Evolutionary conservation across 2,888 invertebrate species (phyloP), one percentile per base, ranked within the genome.

Genomic region (Drosophila anomalipes): DNA sequence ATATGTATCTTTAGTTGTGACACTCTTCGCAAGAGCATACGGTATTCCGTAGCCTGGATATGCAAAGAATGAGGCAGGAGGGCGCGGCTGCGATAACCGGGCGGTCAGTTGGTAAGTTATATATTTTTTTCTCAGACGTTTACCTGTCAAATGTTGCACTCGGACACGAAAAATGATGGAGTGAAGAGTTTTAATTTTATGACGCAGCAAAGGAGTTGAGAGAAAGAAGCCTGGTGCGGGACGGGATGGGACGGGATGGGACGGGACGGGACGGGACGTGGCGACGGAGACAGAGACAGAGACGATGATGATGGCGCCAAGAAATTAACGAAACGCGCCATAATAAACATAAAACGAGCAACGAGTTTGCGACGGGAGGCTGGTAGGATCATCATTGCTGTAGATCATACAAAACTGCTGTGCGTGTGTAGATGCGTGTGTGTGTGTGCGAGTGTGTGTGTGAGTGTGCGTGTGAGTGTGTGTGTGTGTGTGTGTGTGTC

Each of bases 101-200:
- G 70, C 84, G 71, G 76, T 69, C 79, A 78, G 72, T 70, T 61
- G 83, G 74, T 70, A 56, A 70, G 65, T 65, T 66, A 69, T 78
- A 70, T 68, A 37, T 57, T 52, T 79, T 74, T 74, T 82, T 84
- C 85, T 85, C 85, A 85, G 86, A 86, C 86, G 77, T 91, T 88
- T 90, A 91, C 90, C 92, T 92, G 91, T 92, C 91, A 92, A 91
- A 91, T 84, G 87, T 82, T 89, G 86, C 87, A 86, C 86, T 86
- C 86, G 84, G 88, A 81, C 79, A 84, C 85, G 89, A 91, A 92
- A 92, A 86, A 91, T 91, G 92, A 91, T 91, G 89, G 91, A 91
- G 91, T 90, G 91, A 91, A 89, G 89, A 88, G 90, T 88, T 91
- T 92, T 91, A 83, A 84, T 88, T 91, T 91, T 92, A 91, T 92